Evolutionary conservation across 2,888 invertebrate species (phyloP).

Genomic region (Autographa gamma): DNA sequence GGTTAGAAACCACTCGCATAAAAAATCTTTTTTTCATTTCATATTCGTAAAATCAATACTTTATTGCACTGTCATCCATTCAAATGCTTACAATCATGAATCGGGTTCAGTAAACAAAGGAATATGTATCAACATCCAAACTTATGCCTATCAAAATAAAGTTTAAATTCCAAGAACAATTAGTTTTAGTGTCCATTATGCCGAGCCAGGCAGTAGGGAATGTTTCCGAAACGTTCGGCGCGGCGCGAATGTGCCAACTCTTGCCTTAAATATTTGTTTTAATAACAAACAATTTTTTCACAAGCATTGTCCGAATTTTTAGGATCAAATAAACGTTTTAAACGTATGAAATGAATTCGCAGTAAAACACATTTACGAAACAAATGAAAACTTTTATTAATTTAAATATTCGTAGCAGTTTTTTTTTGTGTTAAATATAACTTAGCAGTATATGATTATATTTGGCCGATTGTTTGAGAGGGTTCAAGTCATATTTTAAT

Average conservation of each 20-base stretch:
- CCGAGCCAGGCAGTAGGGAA: constrained; percentile 28
- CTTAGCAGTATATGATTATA: neutral
- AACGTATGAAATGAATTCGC: neutral
- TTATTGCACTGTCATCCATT: constrained; percentile 33
- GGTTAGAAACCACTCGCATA: too few relatives aligned
- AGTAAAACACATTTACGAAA: neutral
- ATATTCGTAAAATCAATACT: constrained; percentile 27
- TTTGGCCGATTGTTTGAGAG: too few relatives aligned
- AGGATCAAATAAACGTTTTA: constrained; percentile 2
- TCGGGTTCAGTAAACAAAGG: constrained; percentile 11
- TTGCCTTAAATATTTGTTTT: constrained; percentile 56
- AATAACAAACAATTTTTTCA: constrained; percentile 39
- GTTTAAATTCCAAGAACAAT: constrained; percentile 30
- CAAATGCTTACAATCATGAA: constrained; percentile 20
- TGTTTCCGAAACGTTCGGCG: constrained; percentile 24
- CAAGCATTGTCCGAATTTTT: constrained; percentile 16
- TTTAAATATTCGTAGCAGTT: neutral
- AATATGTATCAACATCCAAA: constrained; percentile 11
- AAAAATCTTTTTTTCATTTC: neutral
- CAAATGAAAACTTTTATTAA: neutral
- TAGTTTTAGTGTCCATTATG: constrained; percentile 43
- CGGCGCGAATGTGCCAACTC: constrained; percentile 39
- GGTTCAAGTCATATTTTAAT: too few relatives aligned
- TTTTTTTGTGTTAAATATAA: neutral
- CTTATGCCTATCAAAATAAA: constrained; percentile 23